Evolutionary conservation across 2,113 vertebrate species (phyloP).

Genomic region (Paraplagusia blochii): DNA sequence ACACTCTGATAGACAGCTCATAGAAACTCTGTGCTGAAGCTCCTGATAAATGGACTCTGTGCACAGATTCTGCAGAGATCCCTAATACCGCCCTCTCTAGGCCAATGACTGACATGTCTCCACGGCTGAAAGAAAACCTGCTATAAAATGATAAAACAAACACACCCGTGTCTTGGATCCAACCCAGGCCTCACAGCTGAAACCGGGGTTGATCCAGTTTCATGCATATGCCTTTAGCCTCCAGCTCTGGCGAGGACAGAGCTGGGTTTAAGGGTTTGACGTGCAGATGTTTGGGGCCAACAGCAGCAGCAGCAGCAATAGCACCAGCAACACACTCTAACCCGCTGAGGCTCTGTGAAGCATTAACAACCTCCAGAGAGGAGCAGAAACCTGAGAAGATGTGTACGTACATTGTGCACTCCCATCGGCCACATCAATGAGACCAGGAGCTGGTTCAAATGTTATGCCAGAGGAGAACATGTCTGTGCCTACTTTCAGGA

Average conservation of each 20-base stretch:
- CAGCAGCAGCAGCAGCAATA: no score
- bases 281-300: no score
- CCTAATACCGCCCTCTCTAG: constrained; percentile 1
- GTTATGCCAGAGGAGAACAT: no score
- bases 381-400: constrained; percentile 9
- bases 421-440: no score
- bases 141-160: constrained; percentile 36
- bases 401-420: constrained; percentile 2
- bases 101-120: constrained; percentile 4
- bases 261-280: no score
- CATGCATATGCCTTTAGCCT: not conserved
- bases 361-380: not conserved
- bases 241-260: not conserved
- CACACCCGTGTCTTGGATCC: not conserved
- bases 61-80: constrained; percentile 25
- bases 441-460: no score
- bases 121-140: constrained; percentile 17
- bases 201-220: constrained; percentile 22
- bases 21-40: constrained; percentile 33
- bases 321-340: no score
- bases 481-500: no score
- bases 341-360: not conserved
- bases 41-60: constrained; percentile 55
- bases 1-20: constrained; percentile 37
- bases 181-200: constrained; percentile 2